Base-by-base conservation (phyloP, 1,140 invertebrate species). In the Stenopsyche tienmushanensis region DNA sequence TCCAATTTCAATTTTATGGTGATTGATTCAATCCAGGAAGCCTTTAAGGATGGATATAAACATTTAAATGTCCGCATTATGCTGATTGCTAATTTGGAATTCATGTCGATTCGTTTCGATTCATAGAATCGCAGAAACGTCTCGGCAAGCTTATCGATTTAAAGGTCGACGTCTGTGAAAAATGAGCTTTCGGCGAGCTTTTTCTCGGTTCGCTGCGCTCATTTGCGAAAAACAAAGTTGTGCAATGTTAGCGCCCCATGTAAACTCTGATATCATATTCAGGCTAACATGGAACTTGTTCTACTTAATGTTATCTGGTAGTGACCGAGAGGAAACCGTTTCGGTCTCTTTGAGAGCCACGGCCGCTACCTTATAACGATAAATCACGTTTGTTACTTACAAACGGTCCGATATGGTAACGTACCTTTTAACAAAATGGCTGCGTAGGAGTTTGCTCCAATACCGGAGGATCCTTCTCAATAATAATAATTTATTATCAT, bases 201-300 rank as follows among this genome's bases (percentile, higher is more conserved):
- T n/a, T n/a, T n/a, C n/a, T n/a, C n/a, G n/a, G n/a, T n/a, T n/a
- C n/a, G n/a, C n/a, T n/a, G n/a, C n/a, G n/a, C n/a, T n/a, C n/a
- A n/a, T 59, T 63, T 53, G 41, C 24, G 15, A 50, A 21, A 57
- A 67, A 52, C 26, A 49, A 25, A 23, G 60, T 44, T 39, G 54
- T 39, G 58, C 39, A 18, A 17, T 23, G 52, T 58, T 63, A 41
- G 59, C 65, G 52, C 65, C 60, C 42, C 53, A 21, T 66, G 65
- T 34, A 66, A 24, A 42, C 60, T 18, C 50, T 67, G 65, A 67
- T 67, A 67, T 67, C 65, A 67, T 67, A 67, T 52, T 63, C 52
- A 66, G 52, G 58, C 57, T 25, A 55, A 65, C 54, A 42, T 41
- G 58, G 18, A 25, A 45, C 57, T 42, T 67, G 65, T 67, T 67